Evolutionary conservation across 2,113 vertebrate genomes (phyloP).

Genomic region (Brachyhypopomus occidentalis): DNA sequence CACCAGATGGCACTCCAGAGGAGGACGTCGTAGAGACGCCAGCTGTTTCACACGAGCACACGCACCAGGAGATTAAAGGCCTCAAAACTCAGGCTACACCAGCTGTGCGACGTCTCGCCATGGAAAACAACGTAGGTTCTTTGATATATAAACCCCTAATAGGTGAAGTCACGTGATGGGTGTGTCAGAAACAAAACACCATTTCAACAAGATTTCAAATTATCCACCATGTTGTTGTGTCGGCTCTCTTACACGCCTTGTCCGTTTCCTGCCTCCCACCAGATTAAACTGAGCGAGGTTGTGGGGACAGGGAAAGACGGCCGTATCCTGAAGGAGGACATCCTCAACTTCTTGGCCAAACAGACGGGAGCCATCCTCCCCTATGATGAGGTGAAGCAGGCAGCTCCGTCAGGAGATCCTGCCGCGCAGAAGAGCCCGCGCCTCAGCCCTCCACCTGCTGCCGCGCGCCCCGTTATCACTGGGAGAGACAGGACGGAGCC

Average conservation of each 20-base stretch:
- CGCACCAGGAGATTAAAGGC: slow-evolving; percentile 93
- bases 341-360: slow-evolving; percentile 90
- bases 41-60: slow-evolving; percentile 90
- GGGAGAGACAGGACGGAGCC: slow-evolving; percentile 86
- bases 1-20: slow-evolving; percentile 80
- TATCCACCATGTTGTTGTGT: no score
- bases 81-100: slow-evolving; percentile 92
- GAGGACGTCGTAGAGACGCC: slow-evolving; percentile 94
- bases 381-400: slow-evolving; percentile 28
- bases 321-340: slow-evolving; percentile 95
- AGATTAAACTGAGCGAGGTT: slow-evolving; percentile 96
- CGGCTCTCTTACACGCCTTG: no score
- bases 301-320: slow-evolving; percentile 91
- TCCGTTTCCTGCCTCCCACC: slow-evolving; percentile 45
- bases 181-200: no score
- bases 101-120: slow-evolving; percentile 89
- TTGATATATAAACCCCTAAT: background rate
- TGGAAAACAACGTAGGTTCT: slow-evolving; percentile 92
- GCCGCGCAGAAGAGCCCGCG: slow-evolving; percentile 59
- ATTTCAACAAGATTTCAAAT: no score
- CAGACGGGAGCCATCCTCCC: slow-evolving; percentile 92
- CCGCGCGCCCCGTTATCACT: slow-evolving; percentile 71
- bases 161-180: no score
- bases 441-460: slow-evolving; percentile 36
- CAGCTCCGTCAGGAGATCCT: slow-evolving; percentile 78